These are phyloP conservation scores for Drosophila miranda DNA, from an alignment of 1,140 invertebrate species.

Conservation along the genomic window DNA sequence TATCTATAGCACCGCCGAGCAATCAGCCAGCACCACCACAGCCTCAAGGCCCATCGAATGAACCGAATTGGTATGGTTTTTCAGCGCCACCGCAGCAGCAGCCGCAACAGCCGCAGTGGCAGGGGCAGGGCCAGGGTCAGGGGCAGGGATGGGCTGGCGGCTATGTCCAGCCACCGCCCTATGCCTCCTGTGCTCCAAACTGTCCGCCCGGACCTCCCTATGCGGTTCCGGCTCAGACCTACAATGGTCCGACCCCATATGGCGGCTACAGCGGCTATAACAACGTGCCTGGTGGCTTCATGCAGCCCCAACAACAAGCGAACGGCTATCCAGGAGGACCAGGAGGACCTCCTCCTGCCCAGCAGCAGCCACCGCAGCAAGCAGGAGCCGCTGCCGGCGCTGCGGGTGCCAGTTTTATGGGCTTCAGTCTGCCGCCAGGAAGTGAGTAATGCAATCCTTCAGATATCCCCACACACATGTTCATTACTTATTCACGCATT, in stretches of 20 bases:
- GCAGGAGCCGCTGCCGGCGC: slow-evolving; percentile 35
- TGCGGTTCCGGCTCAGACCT: slow-evolving; percentile 43
- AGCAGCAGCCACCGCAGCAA: slow-evolving; percentile 35
- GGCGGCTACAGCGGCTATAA: slow-evolving; percentile 57
- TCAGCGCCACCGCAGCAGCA: slow-evolving; percentile 67
- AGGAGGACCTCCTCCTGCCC: slow-evolving; percentile 21
- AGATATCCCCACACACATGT: neutral
- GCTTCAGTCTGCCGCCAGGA: slow-evolving; percentile 74
- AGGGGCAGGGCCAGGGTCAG: slow-evolving; percentile 28
- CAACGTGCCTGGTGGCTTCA: slow-evolving; percentile 64
- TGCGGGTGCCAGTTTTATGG: slow-evolving; percentile 66
- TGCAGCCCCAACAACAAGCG: slow-evolving; percentile 55
- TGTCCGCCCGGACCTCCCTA: slow-evolving; percentile 46
- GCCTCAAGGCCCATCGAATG: slow-evolving; percentile 41
- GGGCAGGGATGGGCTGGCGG: slow-evolving; percentile 61
- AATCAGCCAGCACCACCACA: slow-evolving; percentile 47
- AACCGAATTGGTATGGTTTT: slow-evolving; percentile 78
- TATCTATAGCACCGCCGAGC: slow-evolving; percentile 58
- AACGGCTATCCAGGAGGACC: slow-evolving; percentile 36
- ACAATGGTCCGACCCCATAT: slow-evolving; percentile 41
- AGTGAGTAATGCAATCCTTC: slow-evolving; percentile 58
- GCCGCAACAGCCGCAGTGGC: slow-evolving; percentile 58
- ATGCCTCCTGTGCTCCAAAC: slow-evolving; percentile 46
- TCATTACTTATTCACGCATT: neutral
- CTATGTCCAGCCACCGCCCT: slow-evolving; percentile 66